Percentiles rank a stretch among this genome's conserved stretches.
Conservation (phyloP, 2,113 vertebrate genomes). For the Taxidea taxus region DNA sequence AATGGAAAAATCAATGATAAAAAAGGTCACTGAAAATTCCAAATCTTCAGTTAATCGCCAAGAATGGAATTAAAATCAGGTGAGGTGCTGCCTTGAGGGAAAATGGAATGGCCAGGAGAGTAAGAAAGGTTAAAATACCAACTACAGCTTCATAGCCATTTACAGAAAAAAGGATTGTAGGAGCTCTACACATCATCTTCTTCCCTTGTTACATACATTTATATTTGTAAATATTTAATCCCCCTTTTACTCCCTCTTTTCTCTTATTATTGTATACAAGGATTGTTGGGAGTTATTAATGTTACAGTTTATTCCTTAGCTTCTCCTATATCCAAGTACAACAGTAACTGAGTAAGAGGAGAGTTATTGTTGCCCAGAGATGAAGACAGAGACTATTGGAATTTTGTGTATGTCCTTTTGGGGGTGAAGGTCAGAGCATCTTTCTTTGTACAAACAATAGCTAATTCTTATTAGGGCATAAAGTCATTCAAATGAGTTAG, state of each 20-base stretch:
- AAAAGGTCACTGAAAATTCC: background rate
- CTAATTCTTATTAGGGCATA: background rate
- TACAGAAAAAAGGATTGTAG: background rate
- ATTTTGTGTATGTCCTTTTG: background rate
- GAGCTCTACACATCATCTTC: background rate
- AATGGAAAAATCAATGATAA: conserved; percentile 7
- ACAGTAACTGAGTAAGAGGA: background rate
- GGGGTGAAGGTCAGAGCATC: background rate
- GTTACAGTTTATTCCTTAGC: background rate
- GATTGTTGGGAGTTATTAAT: background rate
- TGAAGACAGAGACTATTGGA: background rate
- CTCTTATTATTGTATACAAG: background rate
- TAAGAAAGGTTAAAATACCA: background rate
- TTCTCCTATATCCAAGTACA: background rate
- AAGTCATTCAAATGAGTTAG: background rate
- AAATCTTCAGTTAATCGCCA: background rate
- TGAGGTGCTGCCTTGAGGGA: background rate
- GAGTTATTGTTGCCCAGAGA: background rate
- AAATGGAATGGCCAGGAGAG: background rate
- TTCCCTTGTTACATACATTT: background rate
- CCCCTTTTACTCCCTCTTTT: background rate
- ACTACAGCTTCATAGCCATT: background rate
- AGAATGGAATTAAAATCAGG: background rate
- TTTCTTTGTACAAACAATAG: background rate
- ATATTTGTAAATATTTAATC: background rate